Percentiles rank a stretch among this genome's conserved stretches.
Evolutionary conservation across 2,888 invertebrate genomes (phyloP).

Genomic region (Drosophila peninsularis): DNA sequence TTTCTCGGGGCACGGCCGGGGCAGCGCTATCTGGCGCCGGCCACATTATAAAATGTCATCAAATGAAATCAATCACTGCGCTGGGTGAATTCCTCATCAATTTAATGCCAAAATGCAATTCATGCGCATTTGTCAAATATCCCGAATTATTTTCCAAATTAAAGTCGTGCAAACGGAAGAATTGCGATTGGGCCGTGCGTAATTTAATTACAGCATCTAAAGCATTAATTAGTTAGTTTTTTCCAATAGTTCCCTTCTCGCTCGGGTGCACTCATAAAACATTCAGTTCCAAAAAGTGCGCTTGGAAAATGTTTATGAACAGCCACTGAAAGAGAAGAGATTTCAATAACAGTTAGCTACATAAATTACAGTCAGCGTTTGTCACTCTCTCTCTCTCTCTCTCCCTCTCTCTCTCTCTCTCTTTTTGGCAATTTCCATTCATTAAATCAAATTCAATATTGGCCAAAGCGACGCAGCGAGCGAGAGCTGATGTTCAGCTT

Average conservation of each 20-base stretch:
- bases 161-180: slow-evolving; percentile 26
- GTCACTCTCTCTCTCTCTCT: slow-evolving; percentile 1
- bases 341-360: slow-evolving; percentile 29
- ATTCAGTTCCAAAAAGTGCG: background rate
- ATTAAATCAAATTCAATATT: slow-evolving; percentile 80
- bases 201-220: slow-evolving; percentile 9
- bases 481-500: slow-evolving; percentile 42
- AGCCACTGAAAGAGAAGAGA: slow-evolving; percentile 35
- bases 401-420: background rate
- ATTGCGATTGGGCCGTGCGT: slow-evolving; percentile 2
- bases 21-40: slow-evolving; percentile 52
- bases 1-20: too few species aligned
- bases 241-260: background rate
- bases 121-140: slow-evolving; percentile 68
- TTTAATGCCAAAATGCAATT: slow-evolving; percentile 77
- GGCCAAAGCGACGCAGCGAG: slow-evolving; percentile 65
- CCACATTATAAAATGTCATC: slow-evolving; percentile 73
- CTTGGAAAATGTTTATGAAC: slow-evolving; percentile 21
- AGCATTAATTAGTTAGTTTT: background rate
- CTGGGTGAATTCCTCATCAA: slow-evolving; percentile 57
- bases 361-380: slow-evolving; percentile 48
- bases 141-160: slow-evolving; percentile 47
- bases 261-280: background rate
- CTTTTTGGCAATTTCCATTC: slow-evolving; percentile 75
- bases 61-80: slow-evolving; percentile 71